Evolutionary conservation across 2,888 invertebrate species (phyloP).

Genomic region (Sepiola atlantica): DNA sequence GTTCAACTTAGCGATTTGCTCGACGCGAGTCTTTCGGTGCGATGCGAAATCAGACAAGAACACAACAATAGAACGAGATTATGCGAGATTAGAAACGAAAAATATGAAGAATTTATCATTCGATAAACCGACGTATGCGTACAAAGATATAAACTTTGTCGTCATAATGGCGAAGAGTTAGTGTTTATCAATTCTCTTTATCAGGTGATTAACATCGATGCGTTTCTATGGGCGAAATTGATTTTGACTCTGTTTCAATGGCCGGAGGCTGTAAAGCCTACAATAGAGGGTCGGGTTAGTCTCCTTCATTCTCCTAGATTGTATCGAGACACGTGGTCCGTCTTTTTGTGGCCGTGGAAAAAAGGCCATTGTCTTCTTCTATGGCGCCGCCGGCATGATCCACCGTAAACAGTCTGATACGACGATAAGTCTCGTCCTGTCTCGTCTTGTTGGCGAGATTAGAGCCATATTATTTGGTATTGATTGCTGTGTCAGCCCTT

Average conservation of each 20-base stretch:
- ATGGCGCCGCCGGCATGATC: not conserved
- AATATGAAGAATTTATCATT: not conserved
- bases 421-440: not conserved
- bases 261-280: not conserved
- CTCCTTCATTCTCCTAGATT: not conserved
- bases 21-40: not conserved
- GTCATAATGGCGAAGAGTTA: not conserved
- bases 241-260: not conserved
- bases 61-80: not conserved
- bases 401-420: not conserved
- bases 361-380: not conserved
- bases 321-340: slow-evolving; percentile 6
- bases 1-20: not conserved
- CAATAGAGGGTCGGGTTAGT: not conserved
- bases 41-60: not conserved
- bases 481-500: not conserved
- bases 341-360: slow-evolving; percentile 9
- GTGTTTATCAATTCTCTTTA: not conserved
- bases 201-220: slow-evolving; percentile 2
- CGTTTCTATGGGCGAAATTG: not conserved
- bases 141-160: not conserved
- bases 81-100: not conserved
- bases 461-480: not conserved
- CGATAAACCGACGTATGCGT: slow-evolving; percentile 3
- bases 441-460: not conserved